Base-by-base conservation (phyloP, 1,140 invertebrate genomes). In the Scaptomyza pallida region DNA sequence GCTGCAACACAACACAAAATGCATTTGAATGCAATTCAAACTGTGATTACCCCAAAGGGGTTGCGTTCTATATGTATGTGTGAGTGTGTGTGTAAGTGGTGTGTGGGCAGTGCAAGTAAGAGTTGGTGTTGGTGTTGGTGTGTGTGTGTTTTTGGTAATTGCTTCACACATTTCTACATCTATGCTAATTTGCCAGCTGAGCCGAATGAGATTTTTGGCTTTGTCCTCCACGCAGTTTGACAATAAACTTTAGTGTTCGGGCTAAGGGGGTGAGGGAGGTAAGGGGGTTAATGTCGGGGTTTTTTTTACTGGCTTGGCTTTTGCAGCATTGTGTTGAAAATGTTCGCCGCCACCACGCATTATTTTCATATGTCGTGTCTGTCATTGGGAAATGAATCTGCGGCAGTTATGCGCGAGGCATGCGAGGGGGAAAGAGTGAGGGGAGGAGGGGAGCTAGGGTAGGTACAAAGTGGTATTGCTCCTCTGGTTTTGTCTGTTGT, bases 361-460 rank as follows among this genome's bases (percentile, higher is more conserved):
- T 86, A 85, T 86, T 81, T 85, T 83, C 81, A 79, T 76, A 79
- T 85, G 68, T 69, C 72, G 19, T 79, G 60, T 47, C 72, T 60
- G 72, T 54, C 80, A 71, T 62, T 77, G 60, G 68, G 37, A 75
- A 30, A 86, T 74, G 73, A 80, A 85, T 86, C 81, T 80, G 81
- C 55, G 80, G 64, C 56, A 65, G 54, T 60, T 72, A 52, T 63
- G 64, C 63, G 51, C 72, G 62, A n/a, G n/a, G n/a, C n/a, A n/a
- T n/a, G n/a, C n/a, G n/a, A n/a, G n/a, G n/a, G n/a, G n/a, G n/a
- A n/a, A n/a, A n/a, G n/a, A n/a, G n/a, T n/a, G n/a, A n/a, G n/a
- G n/a, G n/a, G n/a, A n/a, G n/a, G n/a, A n/a, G n/a, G n/a, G n/a
- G n/a, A n/a, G n/a, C n/a, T n/a, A n/a, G n/a, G n/a, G 23, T 26